A percentile compares a stretch with the other conserved stretches of the same genome.
Conservation (phyloP, 2,888 invertebrate genomes). For the Serrognathus titanus region DNA sequence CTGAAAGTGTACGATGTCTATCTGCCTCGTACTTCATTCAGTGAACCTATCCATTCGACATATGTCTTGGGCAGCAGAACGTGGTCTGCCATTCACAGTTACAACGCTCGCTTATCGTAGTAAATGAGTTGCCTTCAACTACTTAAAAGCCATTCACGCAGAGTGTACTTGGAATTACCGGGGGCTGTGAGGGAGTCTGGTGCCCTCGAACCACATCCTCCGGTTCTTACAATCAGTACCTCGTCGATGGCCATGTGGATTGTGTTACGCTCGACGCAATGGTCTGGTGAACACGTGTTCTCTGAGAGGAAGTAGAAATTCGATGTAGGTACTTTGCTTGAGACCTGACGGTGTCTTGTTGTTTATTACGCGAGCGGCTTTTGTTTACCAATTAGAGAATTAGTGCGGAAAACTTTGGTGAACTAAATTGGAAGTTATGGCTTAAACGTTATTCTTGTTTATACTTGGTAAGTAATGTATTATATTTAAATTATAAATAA, state of each 20-base stretch:
- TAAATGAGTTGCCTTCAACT: neutral
- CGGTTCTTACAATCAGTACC: constrained; percentile 14
- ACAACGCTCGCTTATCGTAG: neutral
- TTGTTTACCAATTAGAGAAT: too few species aligned
- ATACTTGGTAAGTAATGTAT: too few species aligned
- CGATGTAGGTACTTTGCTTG: neutral
- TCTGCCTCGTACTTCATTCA: neutral
- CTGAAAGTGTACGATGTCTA: neutral
- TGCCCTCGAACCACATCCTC: constrained; percentile 10
- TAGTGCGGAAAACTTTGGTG: too few species aligned
- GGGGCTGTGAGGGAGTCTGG: constrained; percentile 16
- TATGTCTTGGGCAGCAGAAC: neutral
- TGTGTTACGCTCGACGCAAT: constrained; percentile 13
- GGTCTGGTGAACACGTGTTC: constrained; percentile 6
- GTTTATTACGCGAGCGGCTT: too few species aligned
- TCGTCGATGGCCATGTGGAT: constrained; percentile 19
- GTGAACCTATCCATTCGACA: neutral
- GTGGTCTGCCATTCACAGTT: neutral
- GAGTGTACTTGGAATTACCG: constrained; percentile 1
- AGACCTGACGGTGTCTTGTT: too few species aligned
- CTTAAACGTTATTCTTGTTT: too few species aligned
- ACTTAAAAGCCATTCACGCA: neutral
- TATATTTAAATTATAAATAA: too few species aligned
- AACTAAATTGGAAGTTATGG: too few species aligned
- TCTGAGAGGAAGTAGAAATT: neutral